These are phyloP conservation scores for Lycaena phlaeas DNA, from an alignment of 2,888 invertebrate genomes.

Conservation along the genomic window DNA sequence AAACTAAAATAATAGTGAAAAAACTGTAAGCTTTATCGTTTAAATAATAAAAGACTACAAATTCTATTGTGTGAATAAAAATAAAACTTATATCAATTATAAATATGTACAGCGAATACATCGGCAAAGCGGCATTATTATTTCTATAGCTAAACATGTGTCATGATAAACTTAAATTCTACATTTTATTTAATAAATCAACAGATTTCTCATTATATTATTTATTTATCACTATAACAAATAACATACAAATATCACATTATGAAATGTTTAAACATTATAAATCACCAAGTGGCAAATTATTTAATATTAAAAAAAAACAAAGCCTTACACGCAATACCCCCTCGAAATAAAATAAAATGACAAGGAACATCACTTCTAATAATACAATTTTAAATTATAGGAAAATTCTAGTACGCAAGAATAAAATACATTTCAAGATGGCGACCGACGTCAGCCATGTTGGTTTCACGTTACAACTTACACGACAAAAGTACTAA, in stretches of 20 bases:
- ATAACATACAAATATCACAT: conserved; percentile 72
- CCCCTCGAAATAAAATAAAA: conserved; percentile 23
- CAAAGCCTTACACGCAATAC: conserved; percentile 35
- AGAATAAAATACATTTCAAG: neutral
- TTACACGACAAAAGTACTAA: too few species aligned
- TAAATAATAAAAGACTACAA: conserved; percentile 4
- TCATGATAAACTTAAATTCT: conserved; percentile 53
- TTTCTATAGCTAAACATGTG: conserved; percentile 32
- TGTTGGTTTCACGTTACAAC: too few species aligned
- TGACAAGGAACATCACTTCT: conserved; percentile 34
- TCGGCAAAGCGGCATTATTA: conserved; percentile 30
- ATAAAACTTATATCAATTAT: conserved; percentile 24
- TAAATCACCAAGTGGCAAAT: conserved; percentile 51
- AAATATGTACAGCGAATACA: conserved; percentile 49
- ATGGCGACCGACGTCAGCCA: too few species aligned
- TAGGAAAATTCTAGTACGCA: neutral
- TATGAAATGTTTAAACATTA: conserved; percentile 56
- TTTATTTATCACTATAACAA: conserved; percentile 59
- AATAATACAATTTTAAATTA: conserved; percentile 9
- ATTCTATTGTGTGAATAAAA: conserved; percentile 9
- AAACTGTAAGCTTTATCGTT: neutral
- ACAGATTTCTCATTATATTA: conserved; percentile 37
- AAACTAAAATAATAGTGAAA: neutral
- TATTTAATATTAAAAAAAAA: conserved; percentile 30
- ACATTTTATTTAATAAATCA: conserved; percentile 45